phyloP scores from a whole-genome alignment of 2,113 vertebrate species.

The Lycocorax pyrrhopterus region DNA sequence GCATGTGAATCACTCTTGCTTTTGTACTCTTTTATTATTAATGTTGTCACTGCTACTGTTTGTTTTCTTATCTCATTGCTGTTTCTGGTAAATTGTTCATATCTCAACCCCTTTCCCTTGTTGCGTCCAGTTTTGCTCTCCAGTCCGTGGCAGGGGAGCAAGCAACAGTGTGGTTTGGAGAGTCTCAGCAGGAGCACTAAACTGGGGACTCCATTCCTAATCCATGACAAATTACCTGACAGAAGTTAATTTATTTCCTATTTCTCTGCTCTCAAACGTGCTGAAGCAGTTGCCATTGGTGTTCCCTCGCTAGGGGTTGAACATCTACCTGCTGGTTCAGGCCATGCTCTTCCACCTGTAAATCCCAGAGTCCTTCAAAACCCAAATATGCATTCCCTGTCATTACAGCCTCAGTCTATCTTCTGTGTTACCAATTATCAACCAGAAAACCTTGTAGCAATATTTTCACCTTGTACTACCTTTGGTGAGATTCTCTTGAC shows the following conservation, averaged over 20 bases:
- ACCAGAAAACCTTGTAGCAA: not conserved
- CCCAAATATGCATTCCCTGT: not conserved
- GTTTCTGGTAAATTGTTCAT: not conserved
- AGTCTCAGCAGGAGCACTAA: too few relatives aligned
- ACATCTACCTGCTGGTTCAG: not conserved
- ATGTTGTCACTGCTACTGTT: not conserved
- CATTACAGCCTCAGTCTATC: not conserved
- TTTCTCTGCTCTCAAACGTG: not conserved
- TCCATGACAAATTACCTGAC: not conserved
- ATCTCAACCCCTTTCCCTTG: not conserved
- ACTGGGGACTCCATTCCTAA: not conserved
- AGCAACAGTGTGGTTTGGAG: rapidly evolving
- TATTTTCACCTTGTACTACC: not conserved
- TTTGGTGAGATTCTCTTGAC: not conserved
- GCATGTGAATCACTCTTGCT: not conserved
- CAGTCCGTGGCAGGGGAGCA: rapidly evolving
- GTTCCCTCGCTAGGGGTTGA: not conserved
- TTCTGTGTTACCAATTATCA: not conserved
- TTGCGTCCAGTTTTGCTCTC: not conserved
- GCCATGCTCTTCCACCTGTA: not conserved
- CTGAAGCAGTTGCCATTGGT: not conserved
- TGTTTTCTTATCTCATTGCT: not conserved
- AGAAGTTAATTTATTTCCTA: not conserved
- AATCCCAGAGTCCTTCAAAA: not conserved
- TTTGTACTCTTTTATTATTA: not conserved